phyloP scores from a whole-genome alignment of 2,888 invertebrate species.

The Ptilodon capucinus region DNA sequence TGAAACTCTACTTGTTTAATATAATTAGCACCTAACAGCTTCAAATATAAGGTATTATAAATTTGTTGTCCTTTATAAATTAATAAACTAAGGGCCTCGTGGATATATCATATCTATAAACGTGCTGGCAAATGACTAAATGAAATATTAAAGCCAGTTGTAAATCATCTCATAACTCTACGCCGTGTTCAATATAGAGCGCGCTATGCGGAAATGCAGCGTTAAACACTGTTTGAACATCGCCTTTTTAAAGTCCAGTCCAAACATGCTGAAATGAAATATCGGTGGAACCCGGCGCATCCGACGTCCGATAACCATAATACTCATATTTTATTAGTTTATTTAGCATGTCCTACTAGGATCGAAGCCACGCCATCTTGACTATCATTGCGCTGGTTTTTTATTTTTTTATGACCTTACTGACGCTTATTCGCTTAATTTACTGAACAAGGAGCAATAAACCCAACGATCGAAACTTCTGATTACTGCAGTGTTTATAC shows the following conservation, averaged over 20 bases:
- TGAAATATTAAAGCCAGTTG: conserved; percentile 40
- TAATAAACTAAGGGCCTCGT: neutral
- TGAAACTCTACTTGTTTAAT: too few species aligned
- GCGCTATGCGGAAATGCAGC: conserved; percentile 57
- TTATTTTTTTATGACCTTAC: neutral
- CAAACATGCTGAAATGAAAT: conserved; percentile 62
- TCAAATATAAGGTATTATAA: too few species aligned
- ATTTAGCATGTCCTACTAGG: conserved; percentile 44
- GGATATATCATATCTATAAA: conserved; percentile 27
- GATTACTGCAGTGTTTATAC: conserved; percentile 13
- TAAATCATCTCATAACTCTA: conserved; percentile 48
- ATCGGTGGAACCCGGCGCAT: conserved; percentile 44
- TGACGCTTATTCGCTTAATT: neutral
- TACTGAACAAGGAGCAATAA: neutral
- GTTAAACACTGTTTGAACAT: conserved; percentile 40
- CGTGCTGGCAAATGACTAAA: conserved; percentile 29
- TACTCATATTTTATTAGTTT: conserved; percentile 62
- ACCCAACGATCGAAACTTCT: conserved; percentile 3
- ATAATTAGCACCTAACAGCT: too few species aligned
- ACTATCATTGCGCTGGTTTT: neutral
- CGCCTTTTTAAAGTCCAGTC: conserved; percentile 49
- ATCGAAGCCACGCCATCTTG: neutral
- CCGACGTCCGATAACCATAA: conserved; percentile 47
- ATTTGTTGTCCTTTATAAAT: too few species aligned
- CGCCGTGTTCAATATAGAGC: conserved; percentile 35